phyloP scores from a whole-genome alignment of 2,113 vertebrate species.

The Pseudolaguvia tuberculata region DNA sequence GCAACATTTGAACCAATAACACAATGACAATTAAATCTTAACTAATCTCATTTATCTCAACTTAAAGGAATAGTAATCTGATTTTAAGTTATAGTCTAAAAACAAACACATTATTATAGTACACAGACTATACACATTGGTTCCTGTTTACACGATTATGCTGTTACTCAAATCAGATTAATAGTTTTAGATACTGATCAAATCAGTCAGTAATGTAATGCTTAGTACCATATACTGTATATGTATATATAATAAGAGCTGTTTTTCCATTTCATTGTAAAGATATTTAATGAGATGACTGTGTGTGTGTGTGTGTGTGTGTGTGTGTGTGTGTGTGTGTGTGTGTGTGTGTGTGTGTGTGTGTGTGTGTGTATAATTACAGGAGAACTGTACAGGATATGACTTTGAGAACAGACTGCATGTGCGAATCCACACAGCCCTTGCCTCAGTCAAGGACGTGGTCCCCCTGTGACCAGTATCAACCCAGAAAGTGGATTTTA shows the following conservation, averaged over 20 bases:
- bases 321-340: no score
- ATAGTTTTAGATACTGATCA: no score
- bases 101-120: background rate
- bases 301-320: no score
- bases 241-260: background rate
- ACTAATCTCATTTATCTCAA: background rate
- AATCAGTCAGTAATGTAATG: no score
- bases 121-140: no score
- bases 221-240: no score
- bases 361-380: constrained; percentile 28
- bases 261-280: background rate
- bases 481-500: constrained; percentile 12
- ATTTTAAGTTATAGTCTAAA: background rate
- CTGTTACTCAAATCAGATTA: no score
- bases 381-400: constrained; percentile 94
- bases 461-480: constrained; percentile 82
- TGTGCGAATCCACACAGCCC: constrained; percentile 91
- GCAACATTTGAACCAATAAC: no score
- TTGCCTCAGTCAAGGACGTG: constrained; percentile 88
- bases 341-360: no score
- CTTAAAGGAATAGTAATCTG: background rate
- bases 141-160: no score
- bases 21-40: no score
- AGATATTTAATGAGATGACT: background rate
- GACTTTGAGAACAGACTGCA: constrained; percentile 98